Conservation (phyloP, 1,140 invertebrate species). For the Drosophila hydei region DNA sequence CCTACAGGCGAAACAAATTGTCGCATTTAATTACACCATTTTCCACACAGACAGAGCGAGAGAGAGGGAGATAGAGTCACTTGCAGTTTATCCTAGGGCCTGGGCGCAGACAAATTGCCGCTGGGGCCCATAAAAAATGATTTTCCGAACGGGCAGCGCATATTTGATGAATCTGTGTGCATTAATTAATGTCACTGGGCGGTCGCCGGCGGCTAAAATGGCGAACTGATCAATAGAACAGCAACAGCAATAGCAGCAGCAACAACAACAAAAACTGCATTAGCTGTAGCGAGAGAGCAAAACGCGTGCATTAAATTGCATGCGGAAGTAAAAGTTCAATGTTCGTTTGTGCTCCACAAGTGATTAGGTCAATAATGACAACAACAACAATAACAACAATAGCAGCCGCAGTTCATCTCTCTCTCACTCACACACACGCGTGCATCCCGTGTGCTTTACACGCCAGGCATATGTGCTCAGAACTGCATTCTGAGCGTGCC, state of each 20-base stretch:
- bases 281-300: neutral
- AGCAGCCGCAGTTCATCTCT: neutral
- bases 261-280: too few species aligned
- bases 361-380: constrained; percentile 84
- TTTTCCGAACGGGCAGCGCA: constrained; percentile 75
- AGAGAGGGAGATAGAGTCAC: constrained; percentile 13
- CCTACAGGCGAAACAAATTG: constrained; percentile 64
- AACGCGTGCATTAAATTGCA: constrained; percentile 51
- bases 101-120: constrained; percentile 67
- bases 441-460: neutral
- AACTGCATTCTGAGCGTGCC: constrained; percentile 49
- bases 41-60: constrained; percentile 41
- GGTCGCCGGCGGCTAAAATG: constrained; percentile 54
- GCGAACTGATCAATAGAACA: constrained; percentile 68
- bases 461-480: constrained; percentile 14
- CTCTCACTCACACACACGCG: neutral
- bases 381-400: constrained; percentile 50
- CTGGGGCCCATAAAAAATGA: constrained; percentile 70
- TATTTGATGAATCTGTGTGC: constrained; percentile 79
- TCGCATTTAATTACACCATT: constrained; percentile 80
- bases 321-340: constrained; percentile 84
- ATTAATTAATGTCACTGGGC: constrained; percentile 80
- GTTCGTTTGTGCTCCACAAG: constrained; percentile 84
- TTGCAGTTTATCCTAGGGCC: constrained; percentile 44
- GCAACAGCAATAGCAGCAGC: constrained; percentile 8